Base-by-base conservation (phyloP, 2,113 vertebrate genomes). In the Coryphaenoides rupestris region DNA sequence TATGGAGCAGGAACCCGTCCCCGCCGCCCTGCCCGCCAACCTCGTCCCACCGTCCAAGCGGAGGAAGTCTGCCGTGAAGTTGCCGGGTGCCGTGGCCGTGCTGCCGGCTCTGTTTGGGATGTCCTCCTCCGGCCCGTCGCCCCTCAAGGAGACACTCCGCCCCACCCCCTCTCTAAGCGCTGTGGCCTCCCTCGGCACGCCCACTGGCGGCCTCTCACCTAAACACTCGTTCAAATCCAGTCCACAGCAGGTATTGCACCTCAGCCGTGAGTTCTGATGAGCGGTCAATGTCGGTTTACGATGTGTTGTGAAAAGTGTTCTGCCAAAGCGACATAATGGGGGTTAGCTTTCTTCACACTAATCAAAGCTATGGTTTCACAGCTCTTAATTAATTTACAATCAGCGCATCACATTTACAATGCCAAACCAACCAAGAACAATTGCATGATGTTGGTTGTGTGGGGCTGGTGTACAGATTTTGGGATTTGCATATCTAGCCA, bases 41-140 rank as follows among this genome's bases (percentile, higher is more conserved):
- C 93, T 98, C 74, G 90, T 99, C 62, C 97, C 97, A 0, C 94
- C 93, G 2, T 92, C 93, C 19, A 98, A 97, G 89, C 91, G 93
- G 70, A 98, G 96, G 86, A 98, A 96, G 82, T 70, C 65, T 0
- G 78, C 92, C 0, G 67, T 68, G 0, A 63, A 82, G 0, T 90
- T 99, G 15, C 90, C 96, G 0, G 97, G 96, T 0, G 94, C 96
- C 0, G 94, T 98, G 66, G 83, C 95, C 0, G 96, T 98, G 26
- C 90, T 98, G 21, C 96, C 96, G 0, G 84, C 90, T 52, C 55
- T 86, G 2, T 69, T 74, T 0, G 83, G 33, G 33, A 40, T 40
- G 33, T 40, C 33, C 33, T 40, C 84, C 2, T 3, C 21, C 3
- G 56, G 59, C 1, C 92, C 93, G 40, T 86, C 92, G 63, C 89